phyloP scores from a whole-genome alignment of 2,113 vertebrate genomes.

The Lates calcarifer region DNA sequence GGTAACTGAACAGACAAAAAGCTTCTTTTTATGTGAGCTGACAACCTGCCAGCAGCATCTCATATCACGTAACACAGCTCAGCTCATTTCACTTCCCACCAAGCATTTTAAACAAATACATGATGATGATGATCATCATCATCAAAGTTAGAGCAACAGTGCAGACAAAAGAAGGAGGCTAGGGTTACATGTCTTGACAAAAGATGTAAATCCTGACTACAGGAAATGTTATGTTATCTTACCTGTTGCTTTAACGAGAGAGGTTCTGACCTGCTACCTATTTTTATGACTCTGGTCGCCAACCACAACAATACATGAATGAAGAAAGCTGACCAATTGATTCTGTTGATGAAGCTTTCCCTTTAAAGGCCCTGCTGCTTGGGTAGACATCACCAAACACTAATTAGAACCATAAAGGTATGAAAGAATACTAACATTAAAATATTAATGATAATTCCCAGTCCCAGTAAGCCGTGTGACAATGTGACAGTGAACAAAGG shows the following conservation, averaged over 20 bases:
- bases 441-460: too few species aligned
- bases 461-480: not conserved
- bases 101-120: not conserved
- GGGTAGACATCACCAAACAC: too few species aligned
- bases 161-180: constrained; percentile 25
- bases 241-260: too few species aligned
- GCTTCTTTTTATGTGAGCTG: not conserved
- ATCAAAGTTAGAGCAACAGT: constrained; percentile 39
- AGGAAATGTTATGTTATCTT: too few species aligned
- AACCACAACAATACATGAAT: not conserved
- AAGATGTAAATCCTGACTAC: not conserved
- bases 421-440: too few species aligned
- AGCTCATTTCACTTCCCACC: constrained; percentile 7
- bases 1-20: not conserved
- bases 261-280: not conserved
- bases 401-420: not conserved
- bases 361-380: not conserved
- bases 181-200: not conserved
- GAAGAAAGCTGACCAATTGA: not conserved
- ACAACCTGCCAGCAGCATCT: not conserved
- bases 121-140: not conserved
- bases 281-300: too few species aligned
- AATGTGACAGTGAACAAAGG: not conserved
- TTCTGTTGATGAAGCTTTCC: not conserved
- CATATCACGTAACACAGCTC: not conserved